Percentiles rank a stretch among this genome's conserved stretches.
Evolutionary conservation across 1,140 invertebrate species (phyloP).

Genomic region (Sycobia sp.): DNA sequence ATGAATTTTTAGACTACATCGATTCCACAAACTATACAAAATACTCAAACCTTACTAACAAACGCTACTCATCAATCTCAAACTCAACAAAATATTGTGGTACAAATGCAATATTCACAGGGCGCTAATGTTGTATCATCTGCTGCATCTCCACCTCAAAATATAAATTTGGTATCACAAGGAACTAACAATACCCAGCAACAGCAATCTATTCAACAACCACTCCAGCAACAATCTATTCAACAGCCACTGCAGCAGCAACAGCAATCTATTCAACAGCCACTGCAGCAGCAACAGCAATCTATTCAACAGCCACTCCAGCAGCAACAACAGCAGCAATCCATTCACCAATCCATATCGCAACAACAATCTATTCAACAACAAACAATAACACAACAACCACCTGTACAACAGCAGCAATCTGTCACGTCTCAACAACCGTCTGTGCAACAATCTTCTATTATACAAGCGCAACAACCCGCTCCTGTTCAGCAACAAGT

Average conservation of each 20-base stretch:
- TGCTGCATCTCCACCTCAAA: conserved; percentile 45
- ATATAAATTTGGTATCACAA: conserved; percentile 39
- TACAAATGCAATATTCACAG: conserved; percentile 54
- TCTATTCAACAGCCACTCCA: conserved; percentile 47
- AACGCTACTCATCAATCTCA: conserved; percentile 48
- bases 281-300: conserved; percentile 50
- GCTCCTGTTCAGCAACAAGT: conserved; percentile 3
- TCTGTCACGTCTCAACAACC: conserved; percentile 40
- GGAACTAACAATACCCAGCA: conserved; percentile 42
- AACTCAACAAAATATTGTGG: conserved; percentile 48
- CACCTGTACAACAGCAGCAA: conserved; percentile 35
- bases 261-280: conserved; percentile 44
- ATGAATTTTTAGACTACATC: conserved; percentile 31
- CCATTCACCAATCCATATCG: conserved; percentile 45
- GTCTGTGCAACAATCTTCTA: conserved; percentile 39
- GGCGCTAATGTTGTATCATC: conserved; percentile 43
- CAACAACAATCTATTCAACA: conserved; percentile 51
- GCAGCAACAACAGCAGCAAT: conserved; percentile 46
- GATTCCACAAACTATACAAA: conserved; percentile 47
- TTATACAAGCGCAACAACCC: conserved; percentile 16
- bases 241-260: conserved; percentile 48
- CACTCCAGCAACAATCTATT: conserved; percentile 52
- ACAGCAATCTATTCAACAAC: conserved; percentile 43
- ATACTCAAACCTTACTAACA: conserved; percentile 39
- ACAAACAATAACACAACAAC: neutral